These are phyloP conservation scores for Apamea crenata DNA, from an alignment of 2,888 invertebrate species.

Conservation along the genomic window DNA sequence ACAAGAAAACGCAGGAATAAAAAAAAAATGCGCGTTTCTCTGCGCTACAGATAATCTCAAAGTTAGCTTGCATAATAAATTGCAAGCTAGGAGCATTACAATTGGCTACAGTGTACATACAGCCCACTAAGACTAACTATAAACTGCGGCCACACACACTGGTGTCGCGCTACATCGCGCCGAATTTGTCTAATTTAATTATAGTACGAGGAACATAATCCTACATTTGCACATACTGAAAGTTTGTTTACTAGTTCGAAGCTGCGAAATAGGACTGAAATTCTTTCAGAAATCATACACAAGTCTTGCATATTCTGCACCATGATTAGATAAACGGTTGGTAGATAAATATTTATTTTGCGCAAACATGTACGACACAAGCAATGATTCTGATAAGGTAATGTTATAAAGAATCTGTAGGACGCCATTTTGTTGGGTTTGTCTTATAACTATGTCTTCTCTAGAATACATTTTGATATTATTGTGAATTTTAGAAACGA, in stretches of 20 bases:
- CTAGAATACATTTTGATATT: neutral
- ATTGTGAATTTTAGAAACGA: neutral
- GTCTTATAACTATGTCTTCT: conserved; percentile 10
- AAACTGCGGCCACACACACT: neutral
- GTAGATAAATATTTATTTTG: neutral
- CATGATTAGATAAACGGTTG: conserved; percentile 4
- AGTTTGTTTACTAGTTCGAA: conserved; percentile 12
- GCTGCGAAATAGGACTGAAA: conserved; percentile 33
- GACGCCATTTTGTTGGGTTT: neutral
- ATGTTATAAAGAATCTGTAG: neutral
- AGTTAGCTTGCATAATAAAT: conserved; percentile 17
- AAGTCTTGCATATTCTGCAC: neutral
- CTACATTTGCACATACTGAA: conserved; percentile 17
- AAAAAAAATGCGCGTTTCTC: neutral
- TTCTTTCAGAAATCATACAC: neutral
- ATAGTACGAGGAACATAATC: conserved; percentile 6
- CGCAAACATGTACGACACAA: neutral
- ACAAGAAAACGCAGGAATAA: neutral
- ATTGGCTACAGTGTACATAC: conserved; percentile 17
- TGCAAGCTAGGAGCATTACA: neutral
- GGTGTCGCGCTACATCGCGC: neutral
- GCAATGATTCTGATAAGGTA: neutral
- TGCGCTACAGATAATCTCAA: conserved; percentile 40
- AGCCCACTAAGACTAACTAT: conserved; percentile 17
- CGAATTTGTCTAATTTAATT: neutral